Evolutionary conservation across 2,888 invertebrate genomes (phyloP).

Genomic region (Heliconius ethilla): DNA sequence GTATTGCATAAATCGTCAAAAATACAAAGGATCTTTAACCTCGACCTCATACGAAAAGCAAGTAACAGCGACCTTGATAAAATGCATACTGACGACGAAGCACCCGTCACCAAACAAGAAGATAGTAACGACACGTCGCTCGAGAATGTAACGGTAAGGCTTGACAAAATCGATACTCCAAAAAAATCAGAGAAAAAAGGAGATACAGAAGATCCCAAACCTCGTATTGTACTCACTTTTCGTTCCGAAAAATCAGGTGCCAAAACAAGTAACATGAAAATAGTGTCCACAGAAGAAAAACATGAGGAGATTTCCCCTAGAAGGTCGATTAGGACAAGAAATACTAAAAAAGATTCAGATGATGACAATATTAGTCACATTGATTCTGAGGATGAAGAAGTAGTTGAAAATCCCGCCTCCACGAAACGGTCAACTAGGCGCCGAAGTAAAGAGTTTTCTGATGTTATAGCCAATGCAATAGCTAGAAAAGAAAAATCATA

Average conservation of each 20-base stretch:
- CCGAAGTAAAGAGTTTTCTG: slow-evolving; percentile 83
- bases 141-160: slow-evolving; percentile 57
- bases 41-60: slow-evolving; percentile 46
- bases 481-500: slow-evolving; percentile 88
- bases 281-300: slow-evolving; percentile 74
- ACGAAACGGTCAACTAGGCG: slow-evolving; percentile 85
- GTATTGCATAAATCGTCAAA: not conserved
- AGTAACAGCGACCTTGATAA: slow-evolving; percentile 58
- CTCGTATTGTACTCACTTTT: slow-evolving; percentile 84
- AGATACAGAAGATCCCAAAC: slow-evolving; percentile 74
- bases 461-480: slow-evolving; percentile 86
- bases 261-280: slow-evolving; percentile 79
- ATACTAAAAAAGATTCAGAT: slow-evolving; percentile 67
- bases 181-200: slow-evolving; percentile 61
- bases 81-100: slow-evolving; percentile 66
- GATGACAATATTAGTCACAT: slow-evolving; percentile 64
- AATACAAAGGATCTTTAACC: slow-evolving; percentile 30
- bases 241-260: slow-evolving; percentile 83
- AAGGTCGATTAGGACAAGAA: slow-evolving; percentile 65
- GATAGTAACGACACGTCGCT: slow-evolving; percentile 56
- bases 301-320: slow-evolving; percentile 68
- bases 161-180: slow-evolving; percentile 58
- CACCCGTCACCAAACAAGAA: slow-evolving; percentile 62
- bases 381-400: slow-evolving; percentile 69
- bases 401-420: slow-evolving; percentile 64